These are phyloP conservation scores for Plagodis pulveraria DNA, from an alignment of 2,888 invertebrate species.

Conservation along the genomic window DNA sequence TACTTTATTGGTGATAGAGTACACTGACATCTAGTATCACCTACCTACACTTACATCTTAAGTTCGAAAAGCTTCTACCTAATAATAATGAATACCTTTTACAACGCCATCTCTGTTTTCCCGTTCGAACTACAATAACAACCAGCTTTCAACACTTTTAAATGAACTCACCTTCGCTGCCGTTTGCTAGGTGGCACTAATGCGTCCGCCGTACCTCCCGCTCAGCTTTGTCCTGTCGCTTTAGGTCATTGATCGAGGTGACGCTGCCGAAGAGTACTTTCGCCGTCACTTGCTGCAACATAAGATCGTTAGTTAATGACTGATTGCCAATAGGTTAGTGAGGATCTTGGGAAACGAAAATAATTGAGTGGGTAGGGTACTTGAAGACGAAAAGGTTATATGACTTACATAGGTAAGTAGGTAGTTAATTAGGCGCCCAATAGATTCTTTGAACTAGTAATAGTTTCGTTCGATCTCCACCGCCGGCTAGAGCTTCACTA, in stretches of 20 bases:
- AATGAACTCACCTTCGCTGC: slow-evolving; percentile 33
- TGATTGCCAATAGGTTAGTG: slow-evolving; percentile 34
- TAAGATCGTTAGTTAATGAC: slow-evolving; percentile 34
- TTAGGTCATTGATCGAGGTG: slow-evolving; percentile 89
- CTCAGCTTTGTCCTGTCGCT: slow-evolving; percentile 88
- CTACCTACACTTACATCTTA: slow-evolving; percentile 1
- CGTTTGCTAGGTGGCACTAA: slow-evolving; percentile 67
- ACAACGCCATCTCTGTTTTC: slow-evolving; percentile 40
- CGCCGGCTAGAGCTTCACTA: too few relatives aligned
- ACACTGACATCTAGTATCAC: slow-evolving; percentile 41
- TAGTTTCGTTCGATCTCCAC: too few relatives aligned
- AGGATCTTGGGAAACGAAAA: neutral
- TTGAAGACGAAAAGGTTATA: too few relatives aligned
- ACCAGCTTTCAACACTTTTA: neutral
- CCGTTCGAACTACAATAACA: slow-evolving; percentile 11
- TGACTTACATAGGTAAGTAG: too few relatives aligned
- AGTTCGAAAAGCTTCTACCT: neutral
- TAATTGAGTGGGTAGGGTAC: too few relatives aligned
- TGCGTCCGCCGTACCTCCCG: slow-evolving; percentile 86
- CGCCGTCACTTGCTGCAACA: slow-evolving; percentile 87
- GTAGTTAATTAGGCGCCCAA: too few relatives aligned
- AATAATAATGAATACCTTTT: neutral
- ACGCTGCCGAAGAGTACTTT: slow-evolving; percentile 90
- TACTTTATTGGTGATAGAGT: neutral
- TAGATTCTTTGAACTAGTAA: too few relatives aligned